Evolutionary conservation across 2,888 invertebrate genomes (phyloP).

Genomic region (Diogma glabrata): DNA sequence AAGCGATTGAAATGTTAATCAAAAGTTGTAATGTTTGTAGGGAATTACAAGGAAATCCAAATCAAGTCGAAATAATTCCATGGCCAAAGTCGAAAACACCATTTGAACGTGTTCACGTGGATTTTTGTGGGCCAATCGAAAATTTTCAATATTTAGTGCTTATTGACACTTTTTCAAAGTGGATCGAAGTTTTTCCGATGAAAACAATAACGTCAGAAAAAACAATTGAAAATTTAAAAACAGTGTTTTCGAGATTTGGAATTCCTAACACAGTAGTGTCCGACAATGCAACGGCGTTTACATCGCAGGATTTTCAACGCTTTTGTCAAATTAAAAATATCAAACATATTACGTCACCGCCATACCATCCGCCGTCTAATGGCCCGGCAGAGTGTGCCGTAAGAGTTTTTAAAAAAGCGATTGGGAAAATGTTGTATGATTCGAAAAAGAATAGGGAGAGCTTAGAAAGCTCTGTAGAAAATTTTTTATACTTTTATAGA

Average conservation of each 20-base stretch:
- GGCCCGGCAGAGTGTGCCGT: slow-evolving; percentile 3
- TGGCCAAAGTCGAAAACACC: slow-evolving; percentile 15
- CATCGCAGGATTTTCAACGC: slow-evolving; percentile 14
- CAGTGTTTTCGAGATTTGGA: slow-evolving; percentile 19
- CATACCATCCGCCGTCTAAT: slow-evolving; percentile 5
- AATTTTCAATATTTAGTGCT: slow-evolving; percentile 7
- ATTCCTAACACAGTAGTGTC: slow-evolving; percentile 18
- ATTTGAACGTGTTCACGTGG: slow-evolving; percentile 18
- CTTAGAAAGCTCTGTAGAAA: too few relatives aligned
- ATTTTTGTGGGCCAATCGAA: slow-evolving; percentile 9
- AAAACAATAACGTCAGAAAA: slow-evolving; percentile 8
- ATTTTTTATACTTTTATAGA: too few relatives aligned
- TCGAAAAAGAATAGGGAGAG: background rate
- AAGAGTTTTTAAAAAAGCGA: slow-evolving; percentile 1
- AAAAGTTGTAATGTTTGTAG: slow-evolving; percentile 11
- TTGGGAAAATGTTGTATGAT: background rate
- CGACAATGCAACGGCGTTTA: slow-evolving; percentile 20
- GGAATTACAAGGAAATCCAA: background rate
- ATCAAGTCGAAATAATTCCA: slow-evolving; percentile 10
- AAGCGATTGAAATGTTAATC: slow-evolving; percentile 20
- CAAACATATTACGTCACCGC: slow-evolving; percentile 14
- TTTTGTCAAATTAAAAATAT: slow-evolving; percentile 19
- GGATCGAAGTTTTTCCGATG: slow-evolving; percentile 17
- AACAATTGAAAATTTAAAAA: slow-evolving; percentile 17
- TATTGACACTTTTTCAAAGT: slow-evolving; percentile 18